Evolutionary conservation across 2,113 vertebrate species (phyloP).

Genomic region (Gallinago undulata): DNA sequence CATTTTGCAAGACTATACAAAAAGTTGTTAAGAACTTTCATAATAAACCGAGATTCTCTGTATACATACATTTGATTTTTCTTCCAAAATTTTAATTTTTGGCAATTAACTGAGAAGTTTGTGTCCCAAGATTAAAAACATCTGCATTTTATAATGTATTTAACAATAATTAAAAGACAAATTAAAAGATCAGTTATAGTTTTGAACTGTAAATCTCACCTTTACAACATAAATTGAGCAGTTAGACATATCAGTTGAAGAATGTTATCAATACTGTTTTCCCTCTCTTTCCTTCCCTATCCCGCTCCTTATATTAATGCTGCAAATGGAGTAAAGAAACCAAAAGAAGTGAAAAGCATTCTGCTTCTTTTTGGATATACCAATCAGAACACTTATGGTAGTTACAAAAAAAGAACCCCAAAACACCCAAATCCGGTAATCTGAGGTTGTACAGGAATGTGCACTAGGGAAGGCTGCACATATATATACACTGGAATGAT

Average conservation of each 20-base stretch:
- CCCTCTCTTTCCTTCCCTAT: neutral
- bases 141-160: neutral
- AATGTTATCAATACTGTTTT: neutral
- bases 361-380: neutral
- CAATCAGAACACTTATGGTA: neutral
- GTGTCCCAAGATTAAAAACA: neutral
- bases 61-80: neutral
- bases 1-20: neutral
- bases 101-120: neutral
- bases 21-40: neutral
- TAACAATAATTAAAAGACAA: neutral
- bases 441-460: neutral
- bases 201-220: neutral
- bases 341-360: neutral
- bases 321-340: neutral
- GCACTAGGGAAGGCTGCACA: neutral
- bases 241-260: neutral
- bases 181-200: neutral
- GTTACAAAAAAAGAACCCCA: neutral
- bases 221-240: neutral
- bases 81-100: neutral
- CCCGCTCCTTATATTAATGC: neutral
- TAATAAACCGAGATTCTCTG: neutral
- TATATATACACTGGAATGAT: neutral
- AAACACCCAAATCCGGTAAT: neutral